phyloP scores from a whole-genome alignment of 2,797 vertebrate species.

The Masticophis lateralis region DNA sequence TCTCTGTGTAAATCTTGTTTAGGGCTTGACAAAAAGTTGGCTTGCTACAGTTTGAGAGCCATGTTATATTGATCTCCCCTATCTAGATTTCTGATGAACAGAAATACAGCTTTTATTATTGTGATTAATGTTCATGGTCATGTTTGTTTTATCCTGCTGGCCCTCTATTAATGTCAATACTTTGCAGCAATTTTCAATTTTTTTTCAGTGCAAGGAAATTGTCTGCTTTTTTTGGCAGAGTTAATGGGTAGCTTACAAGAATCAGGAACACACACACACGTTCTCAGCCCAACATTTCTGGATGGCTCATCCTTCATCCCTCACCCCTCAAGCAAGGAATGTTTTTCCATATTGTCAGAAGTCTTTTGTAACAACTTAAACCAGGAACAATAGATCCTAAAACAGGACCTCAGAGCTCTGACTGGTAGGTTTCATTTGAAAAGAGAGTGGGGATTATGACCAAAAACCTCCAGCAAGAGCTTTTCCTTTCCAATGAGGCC shows the following conservation, averaged over 20 bases:
- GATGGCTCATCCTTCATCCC: background rate
- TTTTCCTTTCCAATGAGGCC: background rate
- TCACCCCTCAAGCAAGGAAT: background rate
- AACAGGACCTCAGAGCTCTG: background rate
- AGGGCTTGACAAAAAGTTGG: slow-evolving; percentile 38
- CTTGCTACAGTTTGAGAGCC: background rate
- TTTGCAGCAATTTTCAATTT: background rate
- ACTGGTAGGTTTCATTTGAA: background rate
- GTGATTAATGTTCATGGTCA: slow-evolving; percentile 33
- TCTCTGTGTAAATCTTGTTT: background rate
- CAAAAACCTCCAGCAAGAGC: background rate
- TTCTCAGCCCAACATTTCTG: background rate
- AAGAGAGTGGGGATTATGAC: background rate
- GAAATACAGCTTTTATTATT: background rate
- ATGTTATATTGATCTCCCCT: background rate
- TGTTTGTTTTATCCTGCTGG: background rate
- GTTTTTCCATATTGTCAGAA: background rate
- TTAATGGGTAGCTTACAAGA: background rate
- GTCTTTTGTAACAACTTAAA: background rate
- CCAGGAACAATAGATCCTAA: background rate
- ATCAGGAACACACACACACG: background rate
- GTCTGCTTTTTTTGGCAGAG: background rate
- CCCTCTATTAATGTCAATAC: background rate
- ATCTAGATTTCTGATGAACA: background rate
- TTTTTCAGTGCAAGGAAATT: background rate